Conservation (phyloP, 2,888 invertebrate genomes). For the Cremastobaeus sp. region DNA sequence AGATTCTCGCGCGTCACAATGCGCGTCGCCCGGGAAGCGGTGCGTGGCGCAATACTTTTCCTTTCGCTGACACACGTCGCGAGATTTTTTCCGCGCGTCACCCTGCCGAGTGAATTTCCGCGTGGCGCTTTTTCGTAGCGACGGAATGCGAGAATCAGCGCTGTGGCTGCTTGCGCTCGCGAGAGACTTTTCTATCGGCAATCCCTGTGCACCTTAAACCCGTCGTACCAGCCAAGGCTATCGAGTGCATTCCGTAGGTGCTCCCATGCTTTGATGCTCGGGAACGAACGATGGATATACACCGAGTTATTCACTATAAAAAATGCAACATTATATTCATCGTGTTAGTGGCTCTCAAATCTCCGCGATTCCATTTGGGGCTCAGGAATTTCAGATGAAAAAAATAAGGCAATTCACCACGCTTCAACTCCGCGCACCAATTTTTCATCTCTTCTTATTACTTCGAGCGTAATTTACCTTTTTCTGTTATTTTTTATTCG, state of each 20-base stretch:
- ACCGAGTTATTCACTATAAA: conserved; percentile 16
- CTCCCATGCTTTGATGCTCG: conserved; percentile 56
- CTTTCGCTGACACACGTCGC: conserved; percentile 39
- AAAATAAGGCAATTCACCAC: too few relatives aligned
- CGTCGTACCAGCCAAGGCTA: conserved; percentile 75
- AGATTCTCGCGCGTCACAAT: too few relatives aligned
- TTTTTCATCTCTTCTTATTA: too few relatives aligned
- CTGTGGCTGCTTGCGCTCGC: conserved; percentile 34
- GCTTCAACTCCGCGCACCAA: too few relatives aligned
- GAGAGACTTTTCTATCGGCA: conserved; percentile 64
- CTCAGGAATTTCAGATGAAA: too few relatives aligned
- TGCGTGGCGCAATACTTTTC: conserved; percentile 35
- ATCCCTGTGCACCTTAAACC: conserved; percentile 62
- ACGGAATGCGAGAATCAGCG: conserved; percentile 57
- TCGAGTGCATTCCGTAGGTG: conserved; percentile 72
- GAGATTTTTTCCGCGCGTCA: conserved; percentile 44
- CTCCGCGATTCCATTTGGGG: neutral
- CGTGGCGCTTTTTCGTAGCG: conserved; percentile 51
- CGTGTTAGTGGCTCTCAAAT: conserved; percentile 3
- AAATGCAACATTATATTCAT: conserved; percentile 30
- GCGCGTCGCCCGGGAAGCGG: too few relatives aligned
- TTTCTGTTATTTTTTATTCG: too few relatives aligned
- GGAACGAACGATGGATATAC: conserved; percentile 19
- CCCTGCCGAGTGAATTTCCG: conserved; percentile 46
- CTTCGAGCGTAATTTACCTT: too few relatives aligned